Conservation (phyloP, 2,797 vertebrate genomes). For the Halcyon chelicuti region DNA sequence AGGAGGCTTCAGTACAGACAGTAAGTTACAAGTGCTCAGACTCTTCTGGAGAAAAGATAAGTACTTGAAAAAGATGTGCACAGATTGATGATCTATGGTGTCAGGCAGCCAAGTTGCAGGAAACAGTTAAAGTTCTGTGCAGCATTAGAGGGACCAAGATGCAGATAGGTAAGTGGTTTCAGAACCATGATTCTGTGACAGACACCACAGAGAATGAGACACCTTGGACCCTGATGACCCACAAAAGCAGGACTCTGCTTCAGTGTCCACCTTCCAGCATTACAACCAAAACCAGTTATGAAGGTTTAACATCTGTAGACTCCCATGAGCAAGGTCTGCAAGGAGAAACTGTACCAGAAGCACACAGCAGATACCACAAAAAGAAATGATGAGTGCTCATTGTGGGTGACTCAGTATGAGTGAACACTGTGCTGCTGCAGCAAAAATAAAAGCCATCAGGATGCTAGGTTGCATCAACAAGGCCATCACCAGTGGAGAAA, state of each 20-base stretch:
- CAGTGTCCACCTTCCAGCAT: too few relatives aligned
- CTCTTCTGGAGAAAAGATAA: neutral
- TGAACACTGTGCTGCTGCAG: neutral
- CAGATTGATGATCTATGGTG: neutral
- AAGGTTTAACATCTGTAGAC: too few relatives aligned
- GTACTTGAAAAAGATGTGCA: neutral
- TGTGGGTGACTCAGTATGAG: neutral
- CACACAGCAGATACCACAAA: too few relatives aligned
- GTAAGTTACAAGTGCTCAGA: neutral
- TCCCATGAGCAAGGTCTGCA: too few relatives aligned
- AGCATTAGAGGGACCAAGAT: neutral
- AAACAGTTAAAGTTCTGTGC: neutral
- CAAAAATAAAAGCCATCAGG: neutral
- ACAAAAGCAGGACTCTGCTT: too few relatives aligned
- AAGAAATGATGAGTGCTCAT: too few relatives aligned
- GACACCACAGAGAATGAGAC: neutral
- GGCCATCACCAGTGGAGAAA: neutral
- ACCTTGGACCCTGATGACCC: too few relatives aligned
- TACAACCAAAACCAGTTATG: too few relatives aligned
- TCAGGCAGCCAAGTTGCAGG: neutral
- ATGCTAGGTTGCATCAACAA: neutral
- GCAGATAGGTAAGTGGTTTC: neutral
- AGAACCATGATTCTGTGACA: neutral
- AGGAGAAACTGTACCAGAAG: too few relatives aligned
- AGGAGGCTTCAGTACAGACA: neutral